Base-by-base conservation (phyloP, 2,797 vertebrate species). In the Pteronotus mesoamericanus region DNA sequence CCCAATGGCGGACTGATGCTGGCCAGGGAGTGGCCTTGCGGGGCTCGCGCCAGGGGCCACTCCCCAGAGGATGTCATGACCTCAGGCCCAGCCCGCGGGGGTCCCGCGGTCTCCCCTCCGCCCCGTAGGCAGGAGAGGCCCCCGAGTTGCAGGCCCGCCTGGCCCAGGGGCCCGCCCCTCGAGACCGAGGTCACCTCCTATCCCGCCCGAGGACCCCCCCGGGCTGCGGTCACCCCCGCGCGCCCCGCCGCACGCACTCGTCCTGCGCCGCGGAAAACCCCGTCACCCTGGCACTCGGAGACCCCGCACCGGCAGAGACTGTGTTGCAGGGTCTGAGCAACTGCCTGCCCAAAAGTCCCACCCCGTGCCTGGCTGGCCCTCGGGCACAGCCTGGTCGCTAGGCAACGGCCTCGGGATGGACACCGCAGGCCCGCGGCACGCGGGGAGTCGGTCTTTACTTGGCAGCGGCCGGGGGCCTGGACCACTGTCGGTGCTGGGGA, bases 241-340 rank as follows among this genome's bases (percentile, higher is more conserved):
- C 7, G 53, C 18, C 37, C 21, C 26, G 26, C 3, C 51, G n/a
- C 39, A 59, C 55, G 74, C 74, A 86, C 98, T 95, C 98, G 99
- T 99, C 98, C 97, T 98, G 97, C 42, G 99, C 99, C 96, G 86
- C 98, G 6, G 94, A 98, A 26, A 98, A 97, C 89, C 96, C 98
- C 97, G 99, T 99, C 99, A 99, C 99, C 44, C 92, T 19, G 2
- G 59, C 75, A 42, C 34, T 21, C 24, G 51, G 53, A 1, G 32
- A 55, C n/a, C 9, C 87, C 29, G 61, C 72, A 1, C 3, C 94
- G 11, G 0, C n/a, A 0, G 55, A 59, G 3, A 21, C 94, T 2
- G 5, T 74, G 95, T 69, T 59, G 72, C 89, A 77, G 42, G 98
- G 97, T 97, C 98, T 99, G 99, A 99, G 99, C 99, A 99, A 99